Conservation (phyloP, 2,797 vertebrate genomes). For the Odontamblyopus lacepedii region DNA sequence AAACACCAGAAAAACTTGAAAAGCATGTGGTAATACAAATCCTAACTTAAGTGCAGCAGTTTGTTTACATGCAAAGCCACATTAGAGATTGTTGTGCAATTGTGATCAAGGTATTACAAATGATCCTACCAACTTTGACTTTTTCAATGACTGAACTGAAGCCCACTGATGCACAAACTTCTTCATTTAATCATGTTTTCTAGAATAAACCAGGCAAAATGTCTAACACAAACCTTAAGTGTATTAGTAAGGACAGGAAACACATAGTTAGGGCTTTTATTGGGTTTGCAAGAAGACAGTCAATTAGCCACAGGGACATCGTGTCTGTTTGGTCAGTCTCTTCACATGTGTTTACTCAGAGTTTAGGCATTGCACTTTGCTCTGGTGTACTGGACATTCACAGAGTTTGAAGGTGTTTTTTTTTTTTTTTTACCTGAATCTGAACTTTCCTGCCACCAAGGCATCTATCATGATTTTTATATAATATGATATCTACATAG, state of each 20-base stretch:
- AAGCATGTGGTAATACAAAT: not conserved
- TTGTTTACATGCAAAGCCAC: conserved; percentile 5
- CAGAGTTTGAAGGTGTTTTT: not conserved
- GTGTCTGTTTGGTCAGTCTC: conserved; percentile 30
- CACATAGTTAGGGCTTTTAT: not conserved
- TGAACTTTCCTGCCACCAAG: not conserved
- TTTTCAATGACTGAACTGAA: not conserved
- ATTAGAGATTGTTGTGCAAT: not conserved
- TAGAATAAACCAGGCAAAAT: not conserved
- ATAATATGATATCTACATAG: too few species aligned
- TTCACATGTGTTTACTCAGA: conserved; percentile 11
- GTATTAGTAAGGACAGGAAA: not conserved
- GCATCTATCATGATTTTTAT: too few species aligned
- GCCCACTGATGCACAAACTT: too few species aligned
- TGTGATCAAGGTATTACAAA: not conserved
- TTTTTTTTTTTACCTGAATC: not conserved
- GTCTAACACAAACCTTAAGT: not conserved
- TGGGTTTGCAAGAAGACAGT: conserved; percentile 10
- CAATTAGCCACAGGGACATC: conserved; percentile 14
- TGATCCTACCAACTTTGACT: not conserved
- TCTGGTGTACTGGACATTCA: conserved; percentile 15
- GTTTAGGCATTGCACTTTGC: conserved; percentile 47
- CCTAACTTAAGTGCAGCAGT: not conserved
- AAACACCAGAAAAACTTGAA: conserved; percentile 11
- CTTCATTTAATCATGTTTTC: not conserved